Conservation (phyloP, 2,888 invertebrate genomes). For the Trichogramma evanescens region DNA sequence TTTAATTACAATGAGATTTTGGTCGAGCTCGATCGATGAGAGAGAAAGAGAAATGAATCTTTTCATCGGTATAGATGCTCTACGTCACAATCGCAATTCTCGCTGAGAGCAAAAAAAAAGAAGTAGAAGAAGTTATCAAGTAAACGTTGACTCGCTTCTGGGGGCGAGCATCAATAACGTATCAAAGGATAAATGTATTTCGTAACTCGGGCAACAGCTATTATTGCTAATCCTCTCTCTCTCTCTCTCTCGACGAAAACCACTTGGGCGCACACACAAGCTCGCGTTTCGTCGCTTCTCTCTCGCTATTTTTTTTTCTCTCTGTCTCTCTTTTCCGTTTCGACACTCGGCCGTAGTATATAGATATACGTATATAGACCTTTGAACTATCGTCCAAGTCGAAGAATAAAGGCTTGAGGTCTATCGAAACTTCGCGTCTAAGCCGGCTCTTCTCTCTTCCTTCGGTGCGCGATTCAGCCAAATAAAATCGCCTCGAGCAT, state of each 20-base stretch:
- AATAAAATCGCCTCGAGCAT: too few relatives aligned
- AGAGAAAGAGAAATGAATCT: too few relatives aligned
- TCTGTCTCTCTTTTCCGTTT: constrained; percentile 12
- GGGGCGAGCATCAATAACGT: not conserved
- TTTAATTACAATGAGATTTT: too few relatives aligned
- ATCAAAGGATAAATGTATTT: not conserved
- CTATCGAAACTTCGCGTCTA: too few relatives aligned
- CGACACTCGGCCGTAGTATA: not conserved
- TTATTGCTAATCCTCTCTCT: not conserved
- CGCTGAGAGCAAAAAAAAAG: not conserved
- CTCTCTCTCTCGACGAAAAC: not conserved
- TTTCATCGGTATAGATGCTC: too few relatives aligned
- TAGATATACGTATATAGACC: too few relatives aligned
- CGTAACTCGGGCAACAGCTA: not conserved
- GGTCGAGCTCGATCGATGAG: too few relatives aligned
- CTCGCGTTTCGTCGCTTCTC: constrained; percentile 12
- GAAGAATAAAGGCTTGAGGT: too few relatives aligned
- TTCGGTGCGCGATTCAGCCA: too few relatives aligned
- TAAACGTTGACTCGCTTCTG: not conserved
- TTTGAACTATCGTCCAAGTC: too few relatives aligned
- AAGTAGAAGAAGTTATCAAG: not conserved
- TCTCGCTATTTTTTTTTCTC: constrained; percentile 26
- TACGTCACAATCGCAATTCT: not conserved
- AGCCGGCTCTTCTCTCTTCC: too few relatives aligned
- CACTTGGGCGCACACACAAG: too few relatives aligned